These are phyloP conservation scores for Dicyrtomina minuta DNA, from an alignment of 2,888 invertebrate species.

Conservation along the genomic window DNA sequence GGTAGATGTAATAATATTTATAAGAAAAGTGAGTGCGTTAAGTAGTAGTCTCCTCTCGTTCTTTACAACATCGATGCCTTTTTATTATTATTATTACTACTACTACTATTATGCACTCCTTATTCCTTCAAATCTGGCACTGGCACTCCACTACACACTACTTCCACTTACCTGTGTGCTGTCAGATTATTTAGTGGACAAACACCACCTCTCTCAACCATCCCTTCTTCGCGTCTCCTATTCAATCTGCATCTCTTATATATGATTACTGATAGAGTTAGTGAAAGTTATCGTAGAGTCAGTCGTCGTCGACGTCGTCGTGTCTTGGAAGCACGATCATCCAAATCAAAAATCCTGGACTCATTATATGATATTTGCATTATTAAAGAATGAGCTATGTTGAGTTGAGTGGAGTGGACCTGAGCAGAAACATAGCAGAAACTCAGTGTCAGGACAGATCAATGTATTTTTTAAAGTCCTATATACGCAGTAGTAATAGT, in stretches of 20 bases:
- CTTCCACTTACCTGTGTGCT: too few relatives aligned
- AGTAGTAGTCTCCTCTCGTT: too few relatives aligned
- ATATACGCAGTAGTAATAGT: too few relatives aligned
- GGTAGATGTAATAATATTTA: too few relatives aligned
- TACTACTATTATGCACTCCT: too few relatives aligned
- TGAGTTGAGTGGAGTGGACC: not conserved
- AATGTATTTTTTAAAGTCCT: not conserved
- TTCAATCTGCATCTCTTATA: constrained; percentile 2
- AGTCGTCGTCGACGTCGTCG: not conserved
- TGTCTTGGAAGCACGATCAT: constrained; percentile 1
- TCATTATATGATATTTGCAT: constrained; percentile 1
- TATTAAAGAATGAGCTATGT: not conserved
- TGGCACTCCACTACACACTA: too few relatives aligned
- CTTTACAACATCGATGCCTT: too few relatives aligned
- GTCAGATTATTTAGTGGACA: too few relatives aligned
- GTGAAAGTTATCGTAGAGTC: not conserved
- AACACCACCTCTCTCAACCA: too few relatives aligned
- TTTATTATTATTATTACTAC: too few relatives aligned
- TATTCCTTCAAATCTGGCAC: too few relatives aligned
- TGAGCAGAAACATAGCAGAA: not conserved
- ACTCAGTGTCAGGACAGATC: not conserved
- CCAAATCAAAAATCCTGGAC: constrained; percentile 8
- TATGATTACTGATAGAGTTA: not conserved
- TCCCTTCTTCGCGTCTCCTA: not conserved
- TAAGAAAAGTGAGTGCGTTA: too few relatives aligned